Evolutionary conservation across 2,888 invertebrate species (phyloP).

Genomic region (Cheilosia pagana): DNA sequence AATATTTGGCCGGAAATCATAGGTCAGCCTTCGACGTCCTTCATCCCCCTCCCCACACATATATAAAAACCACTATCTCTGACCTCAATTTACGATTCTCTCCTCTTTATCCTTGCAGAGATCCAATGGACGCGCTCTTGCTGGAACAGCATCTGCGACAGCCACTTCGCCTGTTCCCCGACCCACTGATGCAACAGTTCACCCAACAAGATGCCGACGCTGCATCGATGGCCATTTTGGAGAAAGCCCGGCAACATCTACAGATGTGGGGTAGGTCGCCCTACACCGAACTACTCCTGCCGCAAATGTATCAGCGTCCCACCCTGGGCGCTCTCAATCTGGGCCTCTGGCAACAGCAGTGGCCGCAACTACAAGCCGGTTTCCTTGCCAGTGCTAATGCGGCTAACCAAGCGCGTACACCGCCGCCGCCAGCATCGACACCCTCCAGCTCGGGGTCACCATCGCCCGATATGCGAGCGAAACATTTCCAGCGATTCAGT

Average conservation of each 20-base stretch:
- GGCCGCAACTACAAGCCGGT: slow-evolving; percentile 83
- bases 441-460: slow-evolving; percentile 83
- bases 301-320: slow-evolving; percentile 83
- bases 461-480: slow-evolving; percentile 83
- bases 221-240: slow-evolving; percentile 82
- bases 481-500: slow-evolving; percentile 82
- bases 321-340: slow-evolving; percentile 83
- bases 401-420: slow-evolving; percentile 77
- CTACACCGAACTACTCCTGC: slow-evolving; percentile 83
- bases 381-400: slow-evolving; percentile 82
- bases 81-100: slow-evolving; percentile 1
- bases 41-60: not conserved
- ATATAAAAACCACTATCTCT: not conserved
- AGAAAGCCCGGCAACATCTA: slow-evolving; percentile 83
- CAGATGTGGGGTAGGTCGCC: slow-evolving; percentile 84
- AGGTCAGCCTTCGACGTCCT: slow-evolving; percentile 43
- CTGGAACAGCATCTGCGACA: slow-evolving; percentile 83
- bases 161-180: slow-evolving; percentile 83
- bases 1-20: slow-evolving; percentile 66
- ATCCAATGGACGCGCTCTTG: slow-evolving; percentile 83
- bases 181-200: slow-evolving; percentile 83
- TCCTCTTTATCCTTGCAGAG: slow-evolving; percentile 78
- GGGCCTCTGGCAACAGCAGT: slow-evolving; percentile 84
- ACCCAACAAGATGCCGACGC: slow-evolving; percentile 83
- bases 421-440: slow-evolving; percentile 80